A percentile compares a stretch with the other conserved stretches of the same genome.
Conservation (phyloP, 2,888 invertebrate species). For the Alloplasta piceator region DNA sequence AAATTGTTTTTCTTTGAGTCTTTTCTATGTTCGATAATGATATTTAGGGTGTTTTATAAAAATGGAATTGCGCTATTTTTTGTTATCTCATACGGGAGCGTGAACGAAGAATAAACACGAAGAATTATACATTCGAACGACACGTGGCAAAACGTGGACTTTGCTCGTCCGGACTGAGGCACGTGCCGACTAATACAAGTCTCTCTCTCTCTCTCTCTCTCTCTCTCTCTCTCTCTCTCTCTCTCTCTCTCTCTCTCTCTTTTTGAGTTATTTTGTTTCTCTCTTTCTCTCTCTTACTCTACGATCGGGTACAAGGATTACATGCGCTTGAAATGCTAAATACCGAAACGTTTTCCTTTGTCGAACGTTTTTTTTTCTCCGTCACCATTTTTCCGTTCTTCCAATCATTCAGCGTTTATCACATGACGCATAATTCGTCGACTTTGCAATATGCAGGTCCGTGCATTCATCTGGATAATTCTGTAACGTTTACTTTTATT, state of each 20-base stretch:
- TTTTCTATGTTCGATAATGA: no score
- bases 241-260: background rate
- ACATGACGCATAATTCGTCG: no score
- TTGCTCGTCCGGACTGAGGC: slow-evolving; percentile 25
- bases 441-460: no score
- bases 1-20: no score
- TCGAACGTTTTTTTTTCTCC: background rate
- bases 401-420: background rate
- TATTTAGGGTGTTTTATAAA: background rate
- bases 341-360: background rate
- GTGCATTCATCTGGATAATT: no score
- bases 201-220: background rate
- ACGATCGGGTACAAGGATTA: slow-evolving; percentile 49
- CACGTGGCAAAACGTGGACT: slow-evolving; percentile 47
- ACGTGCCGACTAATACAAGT: slow-evolving; percentile 13
- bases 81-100: background rate
- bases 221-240: slow-evolving; percentile 8
- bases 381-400: background rate
- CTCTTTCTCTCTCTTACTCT: slow-evolving; percentile 13
- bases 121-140: slow-evolving; percentile 15
- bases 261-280: background rate
- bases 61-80: background rate
- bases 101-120: slow-evolving; percentile 12
- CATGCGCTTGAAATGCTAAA: slow-evolving; percentile 16
- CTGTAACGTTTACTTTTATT: no score